Evolutionary conservation across 2,797 vertebrate species (phyloP).

Genomic region (Argentina silus): DNA sequence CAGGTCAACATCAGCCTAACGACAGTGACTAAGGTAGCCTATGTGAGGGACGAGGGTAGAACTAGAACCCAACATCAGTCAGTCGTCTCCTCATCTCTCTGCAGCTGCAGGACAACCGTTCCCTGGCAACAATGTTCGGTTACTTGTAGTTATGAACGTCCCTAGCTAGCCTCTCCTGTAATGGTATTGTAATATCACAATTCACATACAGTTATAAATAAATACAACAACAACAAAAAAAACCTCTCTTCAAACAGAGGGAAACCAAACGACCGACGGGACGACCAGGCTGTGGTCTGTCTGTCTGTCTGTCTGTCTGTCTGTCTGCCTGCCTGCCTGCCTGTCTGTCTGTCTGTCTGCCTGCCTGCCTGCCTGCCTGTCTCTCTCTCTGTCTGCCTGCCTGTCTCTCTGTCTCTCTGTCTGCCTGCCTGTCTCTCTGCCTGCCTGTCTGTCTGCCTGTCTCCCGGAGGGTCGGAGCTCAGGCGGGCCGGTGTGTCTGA

Average conservation of each 20-base stretch:
- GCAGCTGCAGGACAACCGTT: not conserved
- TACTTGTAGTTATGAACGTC: not conserved
- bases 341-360: no score
- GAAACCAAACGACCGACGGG: slow-evolving; percentile 5
- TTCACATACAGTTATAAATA: slow-evolving; percentile 3
- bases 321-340: no score
- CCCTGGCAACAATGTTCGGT: not conserved
- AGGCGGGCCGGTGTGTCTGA: no score
- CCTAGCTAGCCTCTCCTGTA: slow-evolving; percentile 12
- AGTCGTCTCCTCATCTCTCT: no score
- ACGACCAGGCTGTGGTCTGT: no score
- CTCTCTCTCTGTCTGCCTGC: no score
- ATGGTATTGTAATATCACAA: not conserved
- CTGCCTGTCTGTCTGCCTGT: no score
- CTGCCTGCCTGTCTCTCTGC: no score
- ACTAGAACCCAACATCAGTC: no score
- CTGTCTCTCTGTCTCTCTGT: no score
- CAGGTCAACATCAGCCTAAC: not conserved
- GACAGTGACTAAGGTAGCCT: not conserved
- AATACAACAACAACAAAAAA: not conserved
- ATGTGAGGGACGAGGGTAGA: no score
- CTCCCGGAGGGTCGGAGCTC: slow-evolving; percentile 29
- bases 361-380: no score
- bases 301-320: slow-evolving; percentile 39
- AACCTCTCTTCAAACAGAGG: slow-evolving; percentile 10